phyloP scores from a whole-genome alignment of 1,140 invertebrate species.

The Spodoptera frugiperda region DNA sequence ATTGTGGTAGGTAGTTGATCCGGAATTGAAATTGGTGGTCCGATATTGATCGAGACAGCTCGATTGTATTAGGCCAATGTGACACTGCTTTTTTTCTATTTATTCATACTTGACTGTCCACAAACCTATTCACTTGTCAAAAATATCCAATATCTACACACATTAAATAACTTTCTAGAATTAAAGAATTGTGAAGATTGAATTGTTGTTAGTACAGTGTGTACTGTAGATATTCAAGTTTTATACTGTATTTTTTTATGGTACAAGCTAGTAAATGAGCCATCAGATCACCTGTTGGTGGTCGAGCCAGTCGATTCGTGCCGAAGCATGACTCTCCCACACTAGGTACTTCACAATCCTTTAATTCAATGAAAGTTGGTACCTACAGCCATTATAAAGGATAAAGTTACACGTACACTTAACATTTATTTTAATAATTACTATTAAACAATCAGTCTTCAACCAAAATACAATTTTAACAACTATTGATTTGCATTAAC shows the following conservation, averaged over 20 bases:
- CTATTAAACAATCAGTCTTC: conserved; percentile 81
- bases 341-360: not conserved
- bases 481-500: conserved; percentile 52
- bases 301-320: no score
- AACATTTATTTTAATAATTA: conserved; percentile 32
- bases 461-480: conserved; percentile 72
- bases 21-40: not conserved
- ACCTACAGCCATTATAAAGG: not conserved
- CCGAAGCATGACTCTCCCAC: no score
- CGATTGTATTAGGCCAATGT: not conserved
- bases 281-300: no score
- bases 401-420: conserved; percentile 2
- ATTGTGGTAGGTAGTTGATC: not conserved
- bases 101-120: not conserved
- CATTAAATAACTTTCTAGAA: not conserved
- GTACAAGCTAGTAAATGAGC: no score
- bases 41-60: conserved; percentile 7
- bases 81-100: not conserved
- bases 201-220: not conserved
- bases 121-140: not conserved
- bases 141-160: not conserved
- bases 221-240: not conserved
- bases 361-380: not conserved
- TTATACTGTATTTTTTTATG: no score
- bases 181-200: not conserved